A percentile compares a stretch with the other conserved stretches of the same genome.
These are phyloP conservation scores for Myopa tessellatipennis DNA, from an alignment of 2,888 invertebrate genomes.

Conservation along the genomic window DNA sequence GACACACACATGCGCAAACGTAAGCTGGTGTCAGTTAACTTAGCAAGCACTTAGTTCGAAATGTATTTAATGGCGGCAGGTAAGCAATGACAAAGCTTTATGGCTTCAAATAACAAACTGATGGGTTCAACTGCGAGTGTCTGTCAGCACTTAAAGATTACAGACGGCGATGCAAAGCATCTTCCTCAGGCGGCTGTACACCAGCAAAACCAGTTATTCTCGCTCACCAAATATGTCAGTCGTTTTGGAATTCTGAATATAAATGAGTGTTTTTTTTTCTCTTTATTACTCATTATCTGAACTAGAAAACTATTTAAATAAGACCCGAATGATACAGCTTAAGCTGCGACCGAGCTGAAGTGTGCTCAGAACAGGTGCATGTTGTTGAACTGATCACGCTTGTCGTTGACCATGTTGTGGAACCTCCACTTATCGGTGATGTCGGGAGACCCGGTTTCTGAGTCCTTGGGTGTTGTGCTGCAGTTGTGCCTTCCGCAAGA, in stretches of 20 bases:
- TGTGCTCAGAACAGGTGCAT: conserved; percentile 61
- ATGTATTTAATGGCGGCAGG: no score
- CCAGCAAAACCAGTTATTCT: background rate
- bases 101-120: no score
- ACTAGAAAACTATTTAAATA: conserved; percentile 13
- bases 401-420: conserved; percentile 63
- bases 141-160: no score
- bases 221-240: background rate
- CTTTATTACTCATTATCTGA: background rate
- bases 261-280: background rate
- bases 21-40: background rate
- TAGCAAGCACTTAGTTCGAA: no score
- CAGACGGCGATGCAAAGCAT: no score
- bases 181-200: no score
- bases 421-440: conserved; percentile 58
- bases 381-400: conserved; percentile 64
- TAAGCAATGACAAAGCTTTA: no score
- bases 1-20: background rate
- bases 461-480: conserved; percentile 13
- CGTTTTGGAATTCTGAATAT: background rate
- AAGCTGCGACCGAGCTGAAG: background rate
- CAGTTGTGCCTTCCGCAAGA: conserved; percentile 49
- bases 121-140: no score
- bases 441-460: conserved; percentile 1
- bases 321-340: background rate